phyloP scores from a whole-genome alignment of 2,113 vertebrate species.

The Catharus fuscescens region DNA sequence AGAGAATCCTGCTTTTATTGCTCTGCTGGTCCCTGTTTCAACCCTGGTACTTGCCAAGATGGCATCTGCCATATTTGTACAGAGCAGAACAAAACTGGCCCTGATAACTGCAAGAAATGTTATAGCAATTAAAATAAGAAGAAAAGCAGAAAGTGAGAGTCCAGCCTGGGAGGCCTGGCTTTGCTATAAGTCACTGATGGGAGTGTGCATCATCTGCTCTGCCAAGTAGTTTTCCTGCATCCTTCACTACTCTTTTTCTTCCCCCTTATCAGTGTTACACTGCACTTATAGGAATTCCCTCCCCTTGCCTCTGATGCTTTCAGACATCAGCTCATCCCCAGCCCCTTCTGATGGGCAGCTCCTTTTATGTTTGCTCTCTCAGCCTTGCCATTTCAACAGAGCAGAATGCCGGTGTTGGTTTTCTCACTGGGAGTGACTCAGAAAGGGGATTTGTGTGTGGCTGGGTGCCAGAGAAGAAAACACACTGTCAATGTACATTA shows the following conservation, averaged over 20 bases:
- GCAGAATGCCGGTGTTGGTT: slow-evolving; percentile 64
- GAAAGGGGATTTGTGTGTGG: slow-evolving; percentile 19
- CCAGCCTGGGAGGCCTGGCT: neutral
- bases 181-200: neutral
- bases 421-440: slow-evolving; percentile 60
- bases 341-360: slow-evolving; percentile 12
- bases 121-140: neutral
- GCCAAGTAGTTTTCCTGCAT: slow-evolving; percentile 37
- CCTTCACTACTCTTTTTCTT: neutral
- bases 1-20: slow-evolving; percentile 36
- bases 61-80: neutral
- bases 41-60: neutral
- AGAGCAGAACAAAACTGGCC: neutral
- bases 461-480: slow-evolving; percentile 20
- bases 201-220: neutral
- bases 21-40: slow-evolving; percentile 9
- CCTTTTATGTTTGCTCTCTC: slow-evolving; percentile 53
- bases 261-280: neutral
- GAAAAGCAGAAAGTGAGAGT: neutral
- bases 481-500: slow-evolving; percentile 28
- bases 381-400: slow-evolving; percentile 35
- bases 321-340: neutral
- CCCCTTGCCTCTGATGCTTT: neutral
- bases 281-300: neutral
- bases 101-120: neutral